Conservation (phyloP, 2,888 invertebrate species). For the Coleophora deauratella region DNA sequence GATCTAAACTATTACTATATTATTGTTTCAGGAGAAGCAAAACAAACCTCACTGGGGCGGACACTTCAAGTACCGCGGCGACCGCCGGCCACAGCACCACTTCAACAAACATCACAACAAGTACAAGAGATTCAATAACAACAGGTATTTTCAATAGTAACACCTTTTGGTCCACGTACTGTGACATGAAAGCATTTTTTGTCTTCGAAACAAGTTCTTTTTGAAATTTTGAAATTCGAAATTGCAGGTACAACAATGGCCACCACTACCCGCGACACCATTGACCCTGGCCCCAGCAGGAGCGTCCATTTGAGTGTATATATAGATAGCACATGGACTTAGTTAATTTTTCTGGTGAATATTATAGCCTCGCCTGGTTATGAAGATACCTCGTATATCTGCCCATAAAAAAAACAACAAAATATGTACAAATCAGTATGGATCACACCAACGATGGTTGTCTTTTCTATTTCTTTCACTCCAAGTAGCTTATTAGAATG, state of each 20-base stretch:
- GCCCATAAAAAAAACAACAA: too few relatives aligned
- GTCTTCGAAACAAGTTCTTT: too few relatives aligned
- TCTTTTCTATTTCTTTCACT: too few relatives aligned
- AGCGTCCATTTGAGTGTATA: constrained; percentile 35
- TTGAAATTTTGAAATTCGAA: background rate
- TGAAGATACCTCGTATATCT: too few relatives aligned
- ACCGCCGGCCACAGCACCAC: constrained; percentile 50
- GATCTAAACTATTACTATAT: background rate
- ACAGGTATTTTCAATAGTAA: constrained; percentile 25
- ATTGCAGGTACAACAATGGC: constrained; percentile 53
- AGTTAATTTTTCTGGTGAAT: constrained; percentile 23
- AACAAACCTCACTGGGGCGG: constrained; percentile 60
- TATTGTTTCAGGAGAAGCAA: constrained; percentile 48
- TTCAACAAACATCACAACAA: constrained; percentile 64
- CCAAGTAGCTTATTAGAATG: too few relatives aligned
- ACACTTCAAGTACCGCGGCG: constrained; percentile 54
- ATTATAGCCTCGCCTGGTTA: background rate
- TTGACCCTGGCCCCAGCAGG: constrained; percentile 55
- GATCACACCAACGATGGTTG: too few relatives aligned
- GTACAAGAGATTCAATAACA: constrained; percentile 51
- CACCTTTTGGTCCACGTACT: too few relatives aligned
- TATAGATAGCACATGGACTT: constrained; percentile 47
- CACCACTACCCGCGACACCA: constrained; percentile 62
- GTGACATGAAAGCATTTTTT: too few relatives aligned
- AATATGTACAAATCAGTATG: background rate